Conservation (phyloP, 1,140 invertebrate species). For the Lucilia cuprina region DNA sequence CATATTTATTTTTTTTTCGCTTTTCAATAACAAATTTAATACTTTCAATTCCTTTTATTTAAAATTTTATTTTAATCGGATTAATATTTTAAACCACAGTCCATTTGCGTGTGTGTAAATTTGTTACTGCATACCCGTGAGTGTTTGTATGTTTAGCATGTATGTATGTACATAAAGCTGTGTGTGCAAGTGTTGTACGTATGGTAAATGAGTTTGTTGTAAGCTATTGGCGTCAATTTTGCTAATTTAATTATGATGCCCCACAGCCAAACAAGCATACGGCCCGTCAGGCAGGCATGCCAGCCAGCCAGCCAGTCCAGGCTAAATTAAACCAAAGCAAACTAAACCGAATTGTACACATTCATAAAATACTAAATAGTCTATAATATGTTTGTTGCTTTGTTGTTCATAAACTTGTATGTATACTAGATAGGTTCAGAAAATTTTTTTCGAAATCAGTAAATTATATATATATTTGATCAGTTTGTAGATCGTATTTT, state of each 20-base stretch:
- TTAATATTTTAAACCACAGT: not conserved
- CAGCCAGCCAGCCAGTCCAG: not conserved
- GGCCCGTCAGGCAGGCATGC: not conserved
- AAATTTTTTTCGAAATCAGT: too few species aligned
- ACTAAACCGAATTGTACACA: not conserved
- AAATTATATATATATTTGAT: too few species aligned
- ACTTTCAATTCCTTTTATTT: too few species aligned
- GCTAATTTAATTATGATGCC: conserved; percentile 32
- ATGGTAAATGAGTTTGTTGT: conserved; percentile 1
- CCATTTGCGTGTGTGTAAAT: not conserved
- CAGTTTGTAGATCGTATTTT: too few species aligned
- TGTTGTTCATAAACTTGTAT: not conserved
- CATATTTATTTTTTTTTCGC: too few species aligned
- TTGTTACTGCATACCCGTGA: not conserved
- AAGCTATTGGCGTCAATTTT: conserved; percentile 22
- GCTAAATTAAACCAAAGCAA: not conserved
- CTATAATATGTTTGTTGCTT: not conserved
- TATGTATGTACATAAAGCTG: not conserved
- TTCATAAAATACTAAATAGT: not conserved
- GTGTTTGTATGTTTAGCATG: not conserved
- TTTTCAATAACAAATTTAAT: too few species aligned
- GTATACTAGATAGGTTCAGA: too few species aligned
- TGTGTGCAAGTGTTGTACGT: not conserved
- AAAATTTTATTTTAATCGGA: not conserved
- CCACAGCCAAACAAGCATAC: not conserved